Base-by-base conservation (phyloP, 2,888 invertebrate genomes). In the Brenthis daphne region DNA sequence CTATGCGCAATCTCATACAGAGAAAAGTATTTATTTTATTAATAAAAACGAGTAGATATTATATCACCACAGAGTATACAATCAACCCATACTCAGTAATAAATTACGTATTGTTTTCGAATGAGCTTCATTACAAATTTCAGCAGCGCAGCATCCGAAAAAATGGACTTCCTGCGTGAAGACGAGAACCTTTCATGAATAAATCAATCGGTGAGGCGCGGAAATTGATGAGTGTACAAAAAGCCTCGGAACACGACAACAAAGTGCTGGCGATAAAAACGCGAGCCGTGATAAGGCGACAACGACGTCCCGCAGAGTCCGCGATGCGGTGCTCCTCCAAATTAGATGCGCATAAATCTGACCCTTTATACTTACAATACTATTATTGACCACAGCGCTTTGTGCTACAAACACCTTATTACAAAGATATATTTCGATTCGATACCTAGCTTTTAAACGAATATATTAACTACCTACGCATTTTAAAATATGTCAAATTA, bases 211-310 rank as follows among this genome's bases (percentile, higher is more conserved):
- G 73, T 75, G 84, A 90, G 89, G 91, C 92, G 92, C 88, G 92
- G 92, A 92, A 91, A 92, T 92, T 92, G 90, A 92, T 92, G 90
- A 85, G 87, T 79, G 84, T 78, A 78, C 88, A 92, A 92, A 92
- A 92, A 92, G 85, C 80, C 81, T 82, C 81, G 84, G 85, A 85
- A 84, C 86, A 83, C 86, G 85, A 87, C 89, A 89, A 90, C 91
- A 92, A 90, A 91, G 88, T 90, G 89, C 84, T 85, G 79, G 82
- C 85, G 82, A 85, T 86, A 92, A 91, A 91, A 91, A 90, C 85
- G 82, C 83, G 84, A 75, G 80, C 82, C 82, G 86, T 82, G 86
- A 85, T 86, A 86, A 85, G 50, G 68, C 69, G 63, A 67, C 69
- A 74, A 73, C 73, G 80, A 79, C 79, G 80, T 85, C 85, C 89